These are phyloP conservation scores for Progne subis DNA, from an alignment of 2,113 vertebrate species.

Conservation along the genomic window DNA sequence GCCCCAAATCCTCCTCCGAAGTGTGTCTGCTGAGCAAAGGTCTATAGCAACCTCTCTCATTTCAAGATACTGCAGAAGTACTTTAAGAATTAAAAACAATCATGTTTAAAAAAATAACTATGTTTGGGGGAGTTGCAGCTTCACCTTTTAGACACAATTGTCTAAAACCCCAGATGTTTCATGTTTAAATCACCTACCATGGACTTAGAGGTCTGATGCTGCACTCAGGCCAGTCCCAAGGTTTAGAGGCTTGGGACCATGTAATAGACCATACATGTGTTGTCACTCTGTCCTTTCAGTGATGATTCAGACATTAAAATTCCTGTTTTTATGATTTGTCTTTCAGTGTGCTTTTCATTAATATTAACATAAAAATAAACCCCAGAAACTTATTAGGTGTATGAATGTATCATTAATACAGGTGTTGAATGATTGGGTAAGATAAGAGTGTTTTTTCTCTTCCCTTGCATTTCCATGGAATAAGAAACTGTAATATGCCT, in stretches of 20 bases:
- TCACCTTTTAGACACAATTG: not conserved
- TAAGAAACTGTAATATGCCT: not conserved
- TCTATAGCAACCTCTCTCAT: not conserved
- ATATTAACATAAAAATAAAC: not conserved
- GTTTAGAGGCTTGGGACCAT: not conserved
- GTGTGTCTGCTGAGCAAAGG: not conserved
- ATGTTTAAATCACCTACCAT: not conserved
- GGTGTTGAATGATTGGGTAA: not conserved
- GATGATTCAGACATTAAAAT: not conserved
- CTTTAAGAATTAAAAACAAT: not conserved
- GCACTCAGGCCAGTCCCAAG: not conserved
- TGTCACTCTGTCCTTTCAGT: not conserved
- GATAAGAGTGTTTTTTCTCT: not conserved
- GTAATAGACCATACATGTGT: not conserved
- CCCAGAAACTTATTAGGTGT: not conserved
- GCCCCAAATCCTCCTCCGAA: not conserved
- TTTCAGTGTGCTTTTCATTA: not conserved
- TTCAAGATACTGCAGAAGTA: not conserved
- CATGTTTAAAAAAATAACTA: not conserved
- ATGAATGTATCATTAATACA: not conserved
- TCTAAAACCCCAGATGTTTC: not conserved
- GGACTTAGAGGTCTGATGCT: not conserved
- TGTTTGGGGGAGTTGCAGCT: not conserved
- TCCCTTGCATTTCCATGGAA: slow-evolving; percentile 6
- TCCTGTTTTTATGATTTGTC: not conserved